A percentile compares a stretch with the other conserved stretches of the same genome.
Conservation (phyloP, 2,797 vertebrate species). For the Phrynocephalus guinanensis region DNA sequence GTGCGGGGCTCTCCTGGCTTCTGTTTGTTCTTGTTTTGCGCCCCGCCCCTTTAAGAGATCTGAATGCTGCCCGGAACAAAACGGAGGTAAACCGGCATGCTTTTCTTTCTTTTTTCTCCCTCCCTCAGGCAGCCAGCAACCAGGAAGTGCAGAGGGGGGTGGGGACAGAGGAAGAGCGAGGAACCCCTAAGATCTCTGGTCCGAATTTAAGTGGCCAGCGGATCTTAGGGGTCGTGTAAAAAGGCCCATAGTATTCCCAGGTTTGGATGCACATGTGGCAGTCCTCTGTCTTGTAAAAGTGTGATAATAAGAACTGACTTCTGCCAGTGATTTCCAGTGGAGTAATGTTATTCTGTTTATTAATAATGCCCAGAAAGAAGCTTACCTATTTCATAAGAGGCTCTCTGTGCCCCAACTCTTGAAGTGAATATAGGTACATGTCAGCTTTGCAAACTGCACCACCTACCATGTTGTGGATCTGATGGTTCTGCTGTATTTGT, state of each 20-base stretch:
- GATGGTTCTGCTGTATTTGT: not conserved
- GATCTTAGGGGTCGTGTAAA: too few species aligned
- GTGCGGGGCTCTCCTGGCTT: too few species aligned
- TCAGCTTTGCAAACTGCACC: not conserved
- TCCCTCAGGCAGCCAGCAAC: too few species aligned
- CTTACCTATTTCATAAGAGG: not conserved
- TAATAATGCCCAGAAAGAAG: not conserved
- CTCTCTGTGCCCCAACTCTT: not conserved
- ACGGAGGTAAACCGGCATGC: too few species aligned
- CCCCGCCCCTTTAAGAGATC: too few species aligned
- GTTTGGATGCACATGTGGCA: not conserved
- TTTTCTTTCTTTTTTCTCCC: too few species aligned
- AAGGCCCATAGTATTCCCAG: not conserved
- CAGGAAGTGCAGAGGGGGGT: too few species aligned
- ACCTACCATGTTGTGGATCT: not conserved
- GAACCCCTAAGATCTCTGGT: too few species aligned
- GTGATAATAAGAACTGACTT: not conserved
- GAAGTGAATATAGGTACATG: not conserved
- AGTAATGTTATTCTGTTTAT: not conserved
- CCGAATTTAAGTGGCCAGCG: too few species aligned
- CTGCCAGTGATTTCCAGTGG: not conserved
- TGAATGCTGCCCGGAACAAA: too few species aligned
- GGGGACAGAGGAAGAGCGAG: too few species aligned
- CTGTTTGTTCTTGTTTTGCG: too few species aligned
- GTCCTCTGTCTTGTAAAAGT: not conserved